phyloP scores from a whole-genome alignment of 2,888 invertebrate species.

The Torymus aiolomorphi region DNA sequence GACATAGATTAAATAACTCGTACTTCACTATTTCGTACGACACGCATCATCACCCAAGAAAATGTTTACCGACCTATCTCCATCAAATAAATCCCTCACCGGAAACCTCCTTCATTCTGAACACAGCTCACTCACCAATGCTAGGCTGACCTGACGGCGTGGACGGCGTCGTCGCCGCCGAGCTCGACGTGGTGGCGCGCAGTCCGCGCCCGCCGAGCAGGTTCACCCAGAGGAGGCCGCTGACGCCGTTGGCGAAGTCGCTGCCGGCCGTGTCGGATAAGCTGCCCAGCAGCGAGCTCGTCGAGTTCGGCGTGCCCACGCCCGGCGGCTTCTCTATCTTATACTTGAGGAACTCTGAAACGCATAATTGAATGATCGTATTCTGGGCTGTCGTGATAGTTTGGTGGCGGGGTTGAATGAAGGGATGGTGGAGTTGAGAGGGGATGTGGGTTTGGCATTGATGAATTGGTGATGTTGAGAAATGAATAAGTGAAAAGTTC shows the following conservation, averaged over 20 bases:
- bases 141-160: conserved; percentile 77
- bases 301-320: conserved; percentile 79
- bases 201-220: conserved; percentile 91
- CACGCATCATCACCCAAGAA: too few species aligned
- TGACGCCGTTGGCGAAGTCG: conserved; percentile 80
- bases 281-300: conserved; percentile 74
- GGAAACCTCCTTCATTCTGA: too few species aligned
- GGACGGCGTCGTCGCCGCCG: conserved; percentile 85
- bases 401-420: too few species aligned
- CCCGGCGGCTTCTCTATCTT: conserved; percentile 86
- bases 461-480: too few species aligned
- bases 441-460: too few species aligned
- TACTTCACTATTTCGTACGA: too few species aligned
- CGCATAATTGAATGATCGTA: not conserved
- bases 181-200: conserved; percentile 83
- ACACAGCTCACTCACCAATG: conserved; percentile 67
- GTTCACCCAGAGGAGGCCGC: conserved; percentile 94
- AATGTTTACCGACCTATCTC: too few species aligned
- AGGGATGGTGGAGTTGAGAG: too few species aligned
- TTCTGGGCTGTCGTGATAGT: too few species aligned
- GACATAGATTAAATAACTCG: too few species aligned
- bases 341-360: conserved; percentile 91
- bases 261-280: conserved; percentile 69
- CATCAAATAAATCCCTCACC: too few species aligned
- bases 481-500: too few species aligned